Percentiles rank a stretch among this genome's conserved stretches.
These are phyloP conservation scores for Eupithecia subumbrata DNA, from an alignment of 2,888 invertebrate genomes.

Conservation along the genomic window DNA sequence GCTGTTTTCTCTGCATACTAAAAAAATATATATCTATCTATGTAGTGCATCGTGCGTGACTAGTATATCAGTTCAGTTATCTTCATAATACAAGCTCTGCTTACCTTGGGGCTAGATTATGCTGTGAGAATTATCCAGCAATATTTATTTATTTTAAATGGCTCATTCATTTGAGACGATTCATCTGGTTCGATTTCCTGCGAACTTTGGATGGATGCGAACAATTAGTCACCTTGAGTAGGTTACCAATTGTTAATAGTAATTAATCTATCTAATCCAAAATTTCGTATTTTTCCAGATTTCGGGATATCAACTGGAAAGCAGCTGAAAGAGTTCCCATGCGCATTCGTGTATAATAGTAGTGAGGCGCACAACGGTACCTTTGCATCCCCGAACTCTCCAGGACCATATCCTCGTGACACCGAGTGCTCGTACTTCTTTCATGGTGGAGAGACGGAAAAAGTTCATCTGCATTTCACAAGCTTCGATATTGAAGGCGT, in stretches of 20 bases:
- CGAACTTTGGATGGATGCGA: not conserved
- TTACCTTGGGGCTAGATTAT: too few species aligned
- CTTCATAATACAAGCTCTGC: too few species aligned
- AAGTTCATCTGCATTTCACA: conserved; percentile 92
- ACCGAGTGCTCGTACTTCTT: conserved; percentile 97
- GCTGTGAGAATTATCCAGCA: too few species aligned
- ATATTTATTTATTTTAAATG: too few species aligned
- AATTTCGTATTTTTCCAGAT: conserved; percentile 82
- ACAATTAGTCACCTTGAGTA: not conserved
- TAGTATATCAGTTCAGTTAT: too few species aligned
- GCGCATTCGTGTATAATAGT: conserved; percentile 95
- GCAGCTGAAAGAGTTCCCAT: conserved; percentile 90
- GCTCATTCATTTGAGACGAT: not conserved
- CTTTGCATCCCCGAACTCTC: conserved; percentile 95
- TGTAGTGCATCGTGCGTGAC: too few species aligned
- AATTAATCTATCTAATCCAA: not conserved
- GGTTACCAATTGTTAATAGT: too few species aligned
- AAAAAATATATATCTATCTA: too few species aligned
- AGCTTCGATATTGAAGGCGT: conserved; percentile 98
- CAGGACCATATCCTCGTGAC: conserved; percentile 94
- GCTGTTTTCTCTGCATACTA: too few species aligned
- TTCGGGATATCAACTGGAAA: conserved; percentile 93
- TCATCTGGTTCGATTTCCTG: not conserved
- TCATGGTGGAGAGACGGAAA: conserved; percentile 90
- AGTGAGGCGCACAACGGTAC: conserved; percentile 90